Evolutionary conservation across 2,888 invertebrate species (phyloP), one percentile per base, ranked within the genome.

Genomic region (Pherbina coryleti): DNA sequence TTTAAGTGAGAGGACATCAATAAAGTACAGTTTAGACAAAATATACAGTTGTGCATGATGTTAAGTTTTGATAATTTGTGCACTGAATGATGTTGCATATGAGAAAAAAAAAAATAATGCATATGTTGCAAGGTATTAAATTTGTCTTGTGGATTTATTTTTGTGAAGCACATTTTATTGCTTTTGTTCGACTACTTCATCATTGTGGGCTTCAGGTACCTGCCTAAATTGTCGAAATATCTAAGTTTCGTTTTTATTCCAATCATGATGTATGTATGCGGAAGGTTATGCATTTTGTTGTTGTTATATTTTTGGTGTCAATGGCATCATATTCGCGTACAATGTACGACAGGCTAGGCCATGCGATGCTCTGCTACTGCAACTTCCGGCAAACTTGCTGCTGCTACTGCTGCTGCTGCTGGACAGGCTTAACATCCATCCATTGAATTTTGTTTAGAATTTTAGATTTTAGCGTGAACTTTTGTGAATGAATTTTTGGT

Each of bases 401-500:
- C 57, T 57, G 57, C n/a, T n/a, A n/a, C 60, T 60, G 60, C 55
- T 55, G 55, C 60, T 60, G 60, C 9, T 60, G 60, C 28, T 28
- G 17, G 25, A 28, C 28, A 28, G 60, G 17, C 28, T 28, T 11
- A 9, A 60, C 17, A 28, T 5, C 17, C 17, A 28, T 5, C 17
- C 28, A 22, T 55, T 55, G 67, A 25, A 74, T 82, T 80, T 84
- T 86, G 86, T 86, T 87, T 87, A 87, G 87, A 87, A 87, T 87
- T 87, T 87, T 87, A 87, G 87, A 87, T 86, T 87, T 87, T 85
- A 84, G 87, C 87, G 88, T 84, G 86, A 66, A 62, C 82, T 87
- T 87, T 87, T 87, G 87, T 87, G 88, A 87, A 87, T 87, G 87
- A 87, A 87, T 85, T 84, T 85, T 85, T 80, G 62, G 57, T 70